Evolutionary conservation across 2,113 vertebrate species (phyloP).

Genomic region (Isurus oxyrinchus): DNA sequence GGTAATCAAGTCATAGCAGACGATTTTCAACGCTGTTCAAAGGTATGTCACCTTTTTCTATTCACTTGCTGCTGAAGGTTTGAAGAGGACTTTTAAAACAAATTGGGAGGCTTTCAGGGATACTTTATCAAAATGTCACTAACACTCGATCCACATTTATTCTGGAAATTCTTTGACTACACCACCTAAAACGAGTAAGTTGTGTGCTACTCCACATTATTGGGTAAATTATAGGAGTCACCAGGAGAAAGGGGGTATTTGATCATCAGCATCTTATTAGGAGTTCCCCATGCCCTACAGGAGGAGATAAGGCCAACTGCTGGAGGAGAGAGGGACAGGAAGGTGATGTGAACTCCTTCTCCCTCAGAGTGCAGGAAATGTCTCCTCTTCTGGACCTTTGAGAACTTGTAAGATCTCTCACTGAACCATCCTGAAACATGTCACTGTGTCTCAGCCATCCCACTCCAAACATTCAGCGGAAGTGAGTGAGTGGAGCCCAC

Average conservation of each 20-base stretch:
- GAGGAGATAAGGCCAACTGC: not conserved
- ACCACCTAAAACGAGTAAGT: not conserved
- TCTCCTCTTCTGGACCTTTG: not conserved
- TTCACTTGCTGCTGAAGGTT: not conserved
- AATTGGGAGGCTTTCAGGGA: not conserved
- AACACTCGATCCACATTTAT: not conserved
- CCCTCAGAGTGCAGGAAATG: too few relatives aligned
- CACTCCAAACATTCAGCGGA: not conserved
- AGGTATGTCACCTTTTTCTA: not conserved
- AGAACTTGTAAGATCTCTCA: not conserved
- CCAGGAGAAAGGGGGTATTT: not conserved
- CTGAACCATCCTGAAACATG: not conserved
- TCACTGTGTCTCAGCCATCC: not conserved
- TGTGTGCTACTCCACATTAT: not conserved
- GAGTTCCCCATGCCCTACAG: not conserved
- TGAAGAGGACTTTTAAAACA: not conserved
- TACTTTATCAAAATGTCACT: not conserved
- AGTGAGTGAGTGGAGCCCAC: not conserved
- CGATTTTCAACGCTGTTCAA: not conserved
- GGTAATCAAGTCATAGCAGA: not conserved
- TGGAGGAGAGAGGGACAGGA: too few relatives aligned
- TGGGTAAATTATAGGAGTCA: not conserved
- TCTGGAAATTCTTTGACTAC: not conserved
- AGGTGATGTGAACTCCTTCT: too few relatives aligned
- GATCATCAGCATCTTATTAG: not conserved